Evolutionary conservation across 2,113 vertebrate genomes (phyloP).

Genomic region (Platanista minor): DNA sequence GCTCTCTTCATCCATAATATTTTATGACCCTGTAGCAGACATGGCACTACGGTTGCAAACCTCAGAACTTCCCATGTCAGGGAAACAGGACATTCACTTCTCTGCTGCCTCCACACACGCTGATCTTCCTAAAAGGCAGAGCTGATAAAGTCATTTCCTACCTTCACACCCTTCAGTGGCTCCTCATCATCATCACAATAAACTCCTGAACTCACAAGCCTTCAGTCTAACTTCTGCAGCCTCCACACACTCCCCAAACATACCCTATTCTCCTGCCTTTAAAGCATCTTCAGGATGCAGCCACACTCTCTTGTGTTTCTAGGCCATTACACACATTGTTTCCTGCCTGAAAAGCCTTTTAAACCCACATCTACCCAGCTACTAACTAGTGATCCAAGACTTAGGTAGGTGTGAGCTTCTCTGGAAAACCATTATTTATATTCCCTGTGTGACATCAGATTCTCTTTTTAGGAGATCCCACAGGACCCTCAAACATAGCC

Average conservation of each 20-base stretch:
- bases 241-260: background rate
- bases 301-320: background rate
- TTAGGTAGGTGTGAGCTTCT: background rate
- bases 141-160: background rate
- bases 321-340: background rate
- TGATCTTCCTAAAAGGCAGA: background rate
- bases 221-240: background rate
- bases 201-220: background rate
- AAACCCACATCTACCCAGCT: slow-evolving; percentile 15
- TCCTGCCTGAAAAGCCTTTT: slow-evolving; percentile 20
- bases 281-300: background rate
- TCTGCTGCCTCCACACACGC: background rate
- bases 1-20: background rate
- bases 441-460: background rate
- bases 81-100: background rate
- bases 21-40: background rate
- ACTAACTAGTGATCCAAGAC: background rate
- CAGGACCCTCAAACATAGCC: background rate
- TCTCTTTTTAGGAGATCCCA: background rate
- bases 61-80: background rate
- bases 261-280: background rate
- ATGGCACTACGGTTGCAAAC: background rate
- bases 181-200: background rate
- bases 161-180: background rate
- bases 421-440: slow-evolving; percentile 5